Conservation (phyloP, 1,140 invertebrate species). For the Hypothenemus hampei region DNA sequence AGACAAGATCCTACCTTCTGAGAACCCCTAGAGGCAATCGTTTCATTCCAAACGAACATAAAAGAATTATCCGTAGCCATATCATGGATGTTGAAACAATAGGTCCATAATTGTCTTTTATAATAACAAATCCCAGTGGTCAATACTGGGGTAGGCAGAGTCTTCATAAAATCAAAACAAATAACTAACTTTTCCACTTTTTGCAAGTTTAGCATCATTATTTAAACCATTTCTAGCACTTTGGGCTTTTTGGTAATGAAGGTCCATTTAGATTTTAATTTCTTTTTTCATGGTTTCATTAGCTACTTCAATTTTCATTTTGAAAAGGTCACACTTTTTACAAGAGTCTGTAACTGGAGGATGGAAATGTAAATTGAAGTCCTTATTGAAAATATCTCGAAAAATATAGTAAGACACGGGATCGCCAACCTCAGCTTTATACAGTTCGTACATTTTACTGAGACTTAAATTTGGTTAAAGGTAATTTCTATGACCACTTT, state of each 20-base stretch:
- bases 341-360: constrained; percentile 1
- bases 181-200: constrained; percentile 11
- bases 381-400: neutral
- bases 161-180: constrained; percentile 27
- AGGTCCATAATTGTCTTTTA: constrained; percentile 30
- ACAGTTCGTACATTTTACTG: no score
- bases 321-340: constrained; percentile 1
- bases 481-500: no score
- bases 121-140: constrained; percentile 23
- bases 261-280: neutral
- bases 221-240: neutral
- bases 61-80: constrained; percentile 13
- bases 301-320: neutral
- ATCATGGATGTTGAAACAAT: constrained; percentile 23
- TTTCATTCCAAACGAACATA: constrained; percentile 26
- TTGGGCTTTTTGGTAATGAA: neutral
- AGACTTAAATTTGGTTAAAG: no score
- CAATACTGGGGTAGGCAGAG: constrained; percentile 25
- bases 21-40: constrained; percentile 21
- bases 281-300: neutral
- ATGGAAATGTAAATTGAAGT: constrained; percentile 2
- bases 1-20: constrained; percentile 28
- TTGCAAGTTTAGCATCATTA: neutral
- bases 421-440: no score
- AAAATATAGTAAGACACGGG: no score